Percentiles rank a stretch among this genome's conserved stretches.
Conservation (phyloP, 2,113 vertebrate genomes). For the Trichomycterus rosablanca region DNA sequence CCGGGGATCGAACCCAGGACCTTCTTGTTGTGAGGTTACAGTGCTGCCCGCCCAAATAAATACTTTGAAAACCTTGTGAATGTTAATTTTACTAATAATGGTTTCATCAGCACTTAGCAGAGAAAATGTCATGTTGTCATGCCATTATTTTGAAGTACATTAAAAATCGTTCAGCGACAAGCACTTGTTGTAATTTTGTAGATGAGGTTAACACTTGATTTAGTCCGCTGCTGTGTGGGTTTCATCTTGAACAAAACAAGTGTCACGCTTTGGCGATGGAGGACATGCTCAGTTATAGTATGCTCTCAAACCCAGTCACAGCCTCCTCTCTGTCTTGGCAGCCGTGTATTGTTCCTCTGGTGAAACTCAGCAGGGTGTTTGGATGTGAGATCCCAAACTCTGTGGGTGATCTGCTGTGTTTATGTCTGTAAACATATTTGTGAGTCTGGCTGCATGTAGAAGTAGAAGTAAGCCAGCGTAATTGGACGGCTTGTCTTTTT, state of each 20-base stretch:
- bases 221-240: neutral
- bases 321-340: neutral
- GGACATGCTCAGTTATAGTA: neutral
- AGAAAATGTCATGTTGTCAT: no score
- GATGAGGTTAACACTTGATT: neutral
- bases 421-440: neutral
- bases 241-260: slow-evolving; percentile 5
- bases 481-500: slow-evolving; percentile 1
- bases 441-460: neutral
- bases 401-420: neutral
- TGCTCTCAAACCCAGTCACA: neutral
- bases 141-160: no score
- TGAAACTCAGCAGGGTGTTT: neutral
- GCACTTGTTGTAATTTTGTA: no score
- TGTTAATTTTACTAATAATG: no score
- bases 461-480: neutral
- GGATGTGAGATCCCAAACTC: neutral
- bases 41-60: no score
- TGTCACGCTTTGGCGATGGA: neutral
- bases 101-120: no score
- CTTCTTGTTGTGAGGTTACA: no score
- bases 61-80: no score
- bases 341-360: neutral
- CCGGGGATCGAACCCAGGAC: no score
- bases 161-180: no score